These are phyloP conservation scores for Drosophila fulvimacula DNA, from an alignment of 2,888 invertebrate species.

Conservation along the genomic window DNA sequence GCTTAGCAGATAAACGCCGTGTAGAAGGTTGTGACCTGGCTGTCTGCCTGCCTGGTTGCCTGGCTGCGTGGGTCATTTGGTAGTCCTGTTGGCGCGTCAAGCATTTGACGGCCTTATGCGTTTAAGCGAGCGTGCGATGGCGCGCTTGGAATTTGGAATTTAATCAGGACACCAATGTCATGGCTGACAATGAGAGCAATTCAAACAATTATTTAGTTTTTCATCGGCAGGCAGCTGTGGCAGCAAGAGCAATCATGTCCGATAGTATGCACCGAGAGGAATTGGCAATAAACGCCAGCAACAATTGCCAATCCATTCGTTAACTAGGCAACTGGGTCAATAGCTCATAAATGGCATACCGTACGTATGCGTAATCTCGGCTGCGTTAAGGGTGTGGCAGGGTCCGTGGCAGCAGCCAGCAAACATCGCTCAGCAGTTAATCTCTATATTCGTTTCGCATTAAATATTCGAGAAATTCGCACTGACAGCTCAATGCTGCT, in stretches of 20 bases:
- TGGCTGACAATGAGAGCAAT: conserved; percentile 37
- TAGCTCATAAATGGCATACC: conserved; percentile 28
- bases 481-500: conserved; percentile 75
- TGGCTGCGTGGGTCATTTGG: conserved; percentile 40
- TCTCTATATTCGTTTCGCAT: conserved; percentile 77
- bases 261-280: background rate
- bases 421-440: conserved; percentile 61
- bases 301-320: conserved; percentile 32
- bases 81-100: conserved; percentile 49
- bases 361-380: conserved; percentile 34
- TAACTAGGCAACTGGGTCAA: conserved; percentile 28
- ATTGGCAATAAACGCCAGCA: conserved; percentile 28
- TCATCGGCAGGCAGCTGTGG: conserved; percentile 10
- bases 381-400: background rate
- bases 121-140: conserved; percentile 59
- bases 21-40: conserved; percentile 4
- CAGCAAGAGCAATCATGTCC: conserved; percentile 20
- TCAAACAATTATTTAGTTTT: conserved; percentile 46
- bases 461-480: conserved; percentile 75
- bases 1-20: conserved; percentile 46
- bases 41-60: background rate
- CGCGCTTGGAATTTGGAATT: conserved; percentile 56
- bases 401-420: conserved; percentile 20
- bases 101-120: conserved; percentile 63
- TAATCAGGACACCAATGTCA: conserved; percentile 57